phyloP scores from a whole-genome alignment of 2,113 vertebrate species.

The Ammodytes marinus region DNA sequence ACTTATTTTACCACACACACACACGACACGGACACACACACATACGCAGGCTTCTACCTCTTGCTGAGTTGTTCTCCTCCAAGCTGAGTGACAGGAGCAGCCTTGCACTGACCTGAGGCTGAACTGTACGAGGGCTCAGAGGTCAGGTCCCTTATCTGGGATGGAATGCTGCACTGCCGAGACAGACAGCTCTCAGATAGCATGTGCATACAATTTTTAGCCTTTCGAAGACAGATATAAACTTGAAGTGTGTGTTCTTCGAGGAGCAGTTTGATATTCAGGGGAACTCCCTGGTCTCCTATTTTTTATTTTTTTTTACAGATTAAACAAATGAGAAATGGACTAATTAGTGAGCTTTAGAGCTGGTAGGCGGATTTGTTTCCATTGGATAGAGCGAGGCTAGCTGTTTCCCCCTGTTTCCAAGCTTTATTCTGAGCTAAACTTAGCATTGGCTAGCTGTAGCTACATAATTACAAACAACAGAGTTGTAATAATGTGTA shows the following conservation, averaged over 20 bases:
- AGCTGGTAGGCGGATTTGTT: not conserved
- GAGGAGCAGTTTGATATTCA: not conserved
- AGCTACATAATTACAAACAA: not conserved
- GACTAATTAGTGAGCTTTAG: not conserved
- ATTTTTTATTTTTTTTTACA: too few relatives aligned
- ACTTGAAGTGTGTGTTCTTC: not conserved
- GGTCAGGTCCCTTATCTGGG: conserved; percentile 71
- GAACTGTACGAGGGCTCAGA: conserved; percentile 70
- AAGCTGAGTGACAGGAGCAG: conserved; percentile 75
- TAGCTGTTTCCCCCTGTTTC: not conserved
- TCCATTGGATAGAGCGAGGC: not conserved
- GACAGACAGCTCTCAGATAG: conserved; percentile 58
- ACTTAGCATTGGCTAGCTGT: not conserved
- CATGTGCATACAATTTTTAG: conserved; percentile 8
- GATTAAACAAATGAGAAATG: too few relatives aligned
- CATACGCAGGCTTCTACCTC: not conserved
- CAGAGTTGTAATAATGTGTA: not conserved
- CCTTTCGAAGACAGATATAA: not conserved
- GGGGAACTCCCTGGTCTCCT: too few relatives aligned
- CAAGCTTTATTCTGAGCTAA: not conserved
- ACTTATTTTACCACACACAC: conserved; percentile 8
- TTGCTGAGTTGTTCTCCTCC: conserved; percentile 41
- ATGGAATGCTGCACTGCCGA: conserved; percentile 64
- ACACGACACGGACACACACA: conserved; percentile 26
- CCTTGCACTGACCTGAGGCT: conserved; percentile 72